phyloP scores from a whole-genome alignment of 1,140 invertebrate genomes.

The Anagrus nilaparvatae region DNA sequence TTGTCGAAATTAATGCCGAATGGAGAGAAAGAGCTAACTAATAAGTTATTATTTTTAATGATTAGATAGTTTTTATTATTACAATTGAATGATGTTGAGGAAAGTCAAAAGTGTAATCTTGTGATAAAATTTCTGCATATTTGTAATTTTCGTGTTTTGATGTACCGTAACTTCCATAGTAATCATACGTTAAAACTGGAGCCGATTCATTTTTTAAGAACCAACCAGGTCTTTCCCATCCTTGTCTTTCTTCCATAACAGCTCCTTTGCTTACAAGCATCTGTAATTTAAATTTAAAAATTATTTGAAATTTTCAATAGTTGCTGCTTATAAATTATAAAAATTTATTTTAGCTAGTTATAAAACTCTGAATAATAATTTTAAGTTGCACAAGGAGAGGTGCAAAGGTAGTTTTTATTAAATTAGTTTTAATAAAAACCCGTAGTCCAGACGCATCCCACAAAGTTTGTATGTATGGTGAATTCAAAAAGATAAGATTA shows the following conservation, averaged over 20 bases:
- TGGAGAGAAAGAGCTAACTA: too few species aligned
- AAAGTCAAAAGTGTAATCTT: constrained; percentile 71
- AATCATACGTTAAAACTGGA: constrained; percentile 62
- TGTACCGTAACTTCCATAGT: constrained; percentile 68
- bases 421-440: too few species aligned
- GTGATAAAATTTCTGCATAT: constrained; percentile 58
- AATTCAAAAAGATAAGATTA: too few species aligned
- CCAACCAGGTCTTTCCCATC: constrained; percentile 77
- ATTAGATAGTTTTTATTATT: too few species aligned
- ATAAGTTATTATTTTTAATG: too few species aligned
- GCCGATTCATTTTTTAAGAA: constrained; percentile 50
- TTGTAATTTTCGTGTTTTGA: constrained; percentile 49
- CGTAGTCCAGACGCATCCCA: too few species aligned
- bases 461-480: too few species aligned
- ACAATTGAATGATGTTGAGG: constrained; percentile 73
- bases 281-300: constrained; percentile 29
- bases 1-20: too few species aligned
- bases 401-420: too few species aligned
- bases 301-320: constrained; percentile 3
- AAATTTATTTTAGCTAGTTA: too few species aligned
- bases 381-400: too few species aligned
- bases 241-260: constrained; percentile 75
- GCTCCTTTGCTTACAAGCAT: constrained; percentile 59
- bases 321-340: constrained; percentile 5
- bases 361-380: too few species aligned